phyloP scores from a whole-genome alignment of 2,113 vertebrate genomes.

The Vicugna pacos region DNA sequence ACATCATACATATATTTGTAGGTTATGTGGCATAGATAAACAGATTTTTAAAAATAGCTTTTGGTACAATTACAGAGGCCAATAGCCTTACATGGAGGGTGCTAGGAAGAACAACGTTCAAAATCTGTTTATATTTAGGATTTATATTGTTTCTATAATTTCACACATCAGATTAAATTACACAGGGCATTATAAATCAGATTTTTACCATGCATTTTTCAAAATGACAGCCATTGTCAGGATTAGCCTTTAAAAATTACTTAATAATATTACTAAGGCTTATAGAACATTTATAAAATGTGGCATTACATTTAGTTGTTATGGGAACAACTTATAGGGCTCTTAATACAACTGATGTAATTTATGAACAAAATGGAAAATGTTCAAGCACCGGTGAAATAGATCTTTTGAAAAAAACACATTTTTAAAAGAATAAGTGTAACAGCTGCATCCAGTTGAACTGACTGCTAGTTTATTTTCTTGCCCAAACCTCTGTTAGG shows the following conservation, averaged over 20 bases:
- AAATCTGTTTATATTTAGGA: conserved; percentile 36
- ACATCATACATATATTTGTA: background rate
- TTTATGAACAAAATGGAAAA: background rate
- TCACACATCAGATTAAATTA: conserved; percentile 59
- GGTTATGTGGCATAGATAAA: background rate
- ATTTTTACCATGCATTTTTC: conserved; percentile 29
- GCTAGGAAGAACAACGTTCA: conserved; percentile 16
- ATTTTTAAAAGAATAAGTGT: background rate
- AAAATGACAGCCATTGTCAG: background rate
- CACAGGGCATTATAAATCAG: background rate
- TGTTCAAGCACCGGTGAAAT: background rate
- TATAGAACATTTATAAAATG: conserved; percentile 23
- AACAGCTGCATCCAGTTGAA: background rate
- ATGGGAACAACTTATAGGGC: background rate
- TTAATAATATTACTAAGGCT: background rate
- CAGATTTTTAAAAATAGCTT: background rate
- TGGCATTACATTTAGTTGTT: background rate
- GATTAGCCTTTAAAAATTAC: background rate
- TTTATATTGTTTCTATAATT: conserved; percentile 33
- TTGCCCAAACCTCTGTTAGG: background rate
- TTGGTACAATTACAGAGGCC: background rate
- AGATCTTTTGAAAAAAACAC: background rate
- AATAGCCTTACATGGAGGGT: background rate
- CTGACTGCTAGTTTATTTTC: background rate
- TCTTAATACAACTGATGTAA: background rate